Evolutionary conservation across 2,797 vertebrate genomes (phyloP), one percentile per base, ranked within the genome.

Genomic region (Periparus ater): DNA sequence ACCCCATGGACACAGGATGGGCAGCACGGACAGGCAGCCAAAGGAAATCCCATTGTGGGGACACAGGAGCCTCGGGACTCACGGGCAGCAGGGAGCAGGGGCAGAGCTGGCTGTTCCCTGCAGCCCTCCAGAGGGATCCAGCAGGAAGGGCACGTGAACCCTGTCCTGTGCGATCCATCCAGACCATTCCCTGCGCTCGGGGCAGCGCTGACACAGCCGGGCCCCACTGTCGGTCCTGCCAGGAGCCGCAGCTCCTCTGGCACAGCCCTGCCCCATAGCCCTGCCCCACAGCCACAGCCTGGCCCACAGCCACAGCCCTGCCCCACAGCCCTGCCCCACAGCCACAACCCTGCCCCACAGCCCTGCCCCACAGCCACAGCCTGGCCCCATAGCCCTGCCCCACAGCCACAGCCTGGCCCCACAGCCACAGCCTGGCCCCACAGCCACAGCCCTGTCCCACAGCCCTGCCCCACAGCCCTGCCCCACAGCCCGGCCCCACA

Each of bases 21-120:
- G 61, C 25, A 51, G 9, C 16, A 11, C 7, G 4, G 60, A 14
- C 11, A 6, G 8, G n/a, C 14, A 15, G 10, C 36, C 2, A 26
- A 8, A 42, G 1, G 11, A 34, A 71, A 63, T 11, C 44, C 25
- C 7, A 0, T 2, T 11, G 25, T 6, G 50, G 36, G 15, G 20
- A 12, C 1, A 5, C 16, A n/a, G 36, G 13, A 40, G 12, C 26
- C 32, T 36, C 0, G 0, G 29, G 44, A 25, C 57, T 58, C 48
- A 17, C 0, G 1, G 21, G 4, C 12, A 22, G 2, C 27, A 66
- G 38, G 11, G 6, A 67, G 54, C 54, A 13, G 68, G 51, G 36
- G 3, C 40, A 10, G n/a, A 4, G 67, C 57, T 12, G 67, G 58
- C 48, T 4, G 6, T 2, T 62, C 66, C 66, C 50, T 12, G 57